Conservation (phyloP, 2,113 vertebrate species). For the Rhodinocichla rosea region DNA sequence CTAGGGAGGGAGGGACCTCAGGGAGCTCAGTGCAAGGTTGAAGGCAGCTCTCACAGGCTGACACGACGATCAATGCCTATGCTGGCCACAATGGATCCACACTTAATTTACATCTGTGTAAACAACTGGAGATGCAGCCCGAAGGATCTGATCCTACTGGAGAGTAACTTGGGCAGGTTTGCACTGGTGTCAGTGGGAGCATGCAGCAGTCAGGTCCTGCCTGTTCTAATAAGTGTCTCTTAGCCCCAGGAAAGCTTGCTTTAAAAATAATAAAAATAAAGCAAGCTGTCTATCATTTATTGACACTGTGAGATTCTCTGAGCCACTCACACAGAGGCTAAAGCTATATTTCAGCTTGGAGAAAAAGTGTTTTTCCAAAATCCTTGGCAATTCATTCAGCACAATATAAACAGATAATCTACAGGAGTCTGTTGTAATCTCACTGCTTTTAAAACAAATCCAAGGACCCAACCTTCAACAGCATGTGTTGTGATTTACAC, state of each 20-base stretch:
- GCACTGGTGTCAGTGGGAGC: background rate
- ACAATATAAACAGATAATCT: background rate
- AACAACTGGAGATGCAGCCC: background rate
- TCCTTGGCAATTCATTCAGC: background rate
- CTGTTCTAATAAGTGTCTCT: background rate
- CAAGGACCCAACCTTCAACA: background rate
- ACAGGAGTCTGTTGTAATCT: background rate
- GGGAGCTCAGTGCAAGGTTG: background rate
- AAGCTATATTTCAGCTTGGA: background rate
- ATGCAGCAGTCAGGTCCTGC: background rate
- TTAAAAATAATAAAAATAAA: background rate
- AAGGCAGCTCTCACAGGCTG: background rate
- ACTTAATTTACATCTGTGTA: background rate
- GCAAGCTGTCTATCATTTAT: background rate
- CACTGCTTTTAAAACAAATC: background rate
- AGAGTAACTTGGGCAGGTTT: background rate
- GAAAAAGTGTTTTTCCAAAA: background rate
- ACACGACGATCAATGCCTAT: background rate
- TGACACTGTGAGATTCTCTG: background rate
- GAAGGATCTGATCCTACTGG: background rate
- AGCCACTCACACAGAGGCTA: background rate
- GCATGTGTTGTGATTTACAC: background rate
- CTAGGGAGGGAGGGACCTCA: background rate
- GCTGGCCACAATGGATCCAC: background rate
- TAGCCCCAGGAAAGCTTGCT: background rate